Conservation (phyloP, 2,797 vertebrate species). For the Nothura maculosa region DNA sequence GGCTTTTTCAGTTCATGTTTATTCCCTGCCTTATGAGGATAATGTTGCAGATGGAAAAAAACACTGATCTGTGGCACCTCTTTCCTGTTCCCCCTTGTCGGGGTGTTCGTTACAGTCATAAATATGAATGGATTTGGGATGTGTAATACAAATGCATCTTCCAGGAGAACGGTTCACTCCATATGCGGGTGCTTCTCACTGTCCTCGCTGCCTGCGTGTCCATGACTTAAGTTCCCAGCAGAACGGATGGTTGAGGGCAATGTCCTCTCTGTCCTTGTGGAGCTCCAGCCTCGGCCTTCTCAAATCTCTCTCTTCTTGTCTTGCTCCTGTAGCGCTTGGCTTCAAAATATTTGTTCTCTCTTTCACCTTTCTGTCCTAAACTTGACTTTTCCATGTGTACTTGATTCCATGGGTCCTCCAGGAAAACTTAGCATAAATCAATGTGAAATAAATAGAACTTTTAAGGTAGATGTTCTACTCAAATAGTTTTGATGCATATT, state of each 20-base stretch:
- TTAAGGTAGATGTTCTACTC: background rate
- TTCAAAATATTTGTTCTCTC: background rate
- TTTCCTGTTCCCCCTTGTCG: background rate
- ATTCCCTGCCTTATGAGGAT: background rate
- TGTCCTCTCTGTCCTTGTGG: background rate
- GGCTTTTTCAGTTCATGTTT: background rate
- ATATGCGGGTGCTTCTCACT: background rate
- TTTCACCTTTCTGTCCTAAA: background rate
- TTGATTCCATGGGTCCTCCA: background rate
- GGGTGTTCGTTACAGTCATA: constrained; percentile 23
- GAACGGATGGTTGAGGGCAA: background rate
- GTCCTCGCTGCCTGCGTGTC: background rate
- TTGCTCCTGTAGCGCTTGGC: background rate
- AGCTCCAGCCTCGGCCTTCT: background rate
- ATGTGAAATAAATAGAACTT: background rate
- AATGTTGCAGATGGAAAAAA: background rate
- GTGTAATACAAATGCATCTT: background rate
- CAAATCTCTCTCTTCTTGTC: background rate
- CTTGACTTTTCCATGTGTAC: background rate
- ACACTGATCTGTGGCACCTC: background rate
- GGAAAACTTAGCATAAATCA: background rate
- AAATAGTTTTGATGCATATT: background rate
- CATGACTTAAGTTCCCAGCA: background rate
- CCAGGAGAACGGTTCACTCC: background rate
- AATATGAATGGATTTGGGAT: constrained; percentile 15